Base-by-base conservation (phyloP, 1,140 invertebrate species). In the Agrilus planipennis region DNA sequence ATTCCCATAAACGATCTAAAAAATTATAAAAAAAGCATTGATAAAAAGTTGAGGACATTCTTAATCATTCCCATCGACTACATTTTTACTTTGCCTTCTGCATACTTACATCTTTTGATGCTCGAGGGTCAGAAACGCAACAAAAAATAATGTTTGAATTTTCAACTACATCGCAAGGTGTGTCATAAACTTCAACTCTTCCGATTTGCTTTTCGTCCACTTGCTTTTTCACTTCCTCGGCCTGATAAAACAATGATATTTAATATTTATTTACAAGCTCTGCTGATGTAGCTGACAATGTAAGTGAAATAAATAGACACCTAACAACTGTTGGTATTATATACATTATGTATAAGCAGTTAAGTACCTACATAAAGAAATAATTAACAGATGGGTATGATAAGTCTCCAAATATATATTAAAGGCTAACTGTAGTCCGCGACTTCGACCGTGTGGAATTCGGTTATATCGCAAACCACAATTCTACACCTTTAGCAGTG, bases 61-160 rank as follows among this genome's bases (percentile, higher is more conserved):
- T 6, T 11, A 25, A 25, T 6, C 5, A 25, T 25, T 25, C 22
- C 11, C 11, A 25, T 5, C 22, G 22, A 25, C 11, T 25, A 25
- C 11, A 25, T n/a, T n/a, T n/a, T n/a, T n/a, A n/a, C 10, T 42
- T 36, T 23, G 11, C n/a, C 6, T 9, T 32, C 15, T 7, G 9
- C 17, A 28, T 17, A 64, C 68, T 72, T 73, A 92, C 89, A 66
- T 94, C 85, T 76, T 91, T 92, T 9, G 89, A 86, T 37, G 88
- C 89, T 54, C 84, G 77, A 11, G 90, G 87, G 65, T 96, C 89
- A 9, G 89, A 77, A 4, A 96, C 88, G 62, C 92, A 96, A 1
- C 83, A 90, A 61, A 96, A 96, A 19, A 88, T 94, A 27, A 97
- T 89, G 61, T 97, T 91, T 1, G 89, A 86, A 31, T 79, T 77